A percentile compares a stretch with the other conserved stretches of the same genome.
These are phyloP conservation scores for Turdus rufiventris DNA, from an alignment of 2,113 vertebrate species.

Conservation along the genomic window DNA sequence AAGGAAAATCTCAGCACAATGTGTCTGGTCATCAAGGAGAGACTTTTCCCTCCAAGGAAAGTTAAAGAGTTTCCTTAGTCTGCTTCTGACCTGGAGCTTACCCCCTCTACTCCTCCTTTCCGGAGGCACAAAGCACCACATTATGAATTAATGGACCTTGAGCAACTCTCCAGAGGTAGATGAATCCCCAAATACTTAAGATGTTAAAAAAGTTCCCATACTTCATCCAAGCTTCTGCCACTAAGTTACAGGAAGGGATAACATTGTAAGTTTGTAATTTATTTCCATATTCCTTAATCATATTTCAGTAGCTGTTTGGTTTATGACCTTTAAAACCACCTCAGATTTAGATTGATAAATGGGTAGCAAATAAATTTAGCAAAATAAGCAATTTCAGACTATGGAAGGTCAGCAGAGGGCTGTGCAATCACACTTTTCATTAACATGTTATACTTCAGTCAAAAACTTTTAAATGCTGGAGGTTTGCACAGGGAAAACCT, in stretches of 20 bases:
- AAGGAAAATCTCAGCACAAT: neutral
- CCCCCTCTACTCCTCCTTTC: neutral
- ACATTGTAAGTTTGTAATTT: slow-evolving; percentile 69
- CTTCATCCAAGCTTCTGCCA: slow-evolving; percentile 28
- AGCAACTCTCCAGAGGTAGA: neutral
- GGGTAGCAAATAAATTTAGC: slow-evolving; percentile 64
- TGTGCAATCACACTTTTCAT: slow-evolving; percentile 68
- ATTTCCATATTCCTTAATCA: slow-evolving; percentile 70
- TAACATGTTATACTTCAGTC: slow-evolving; percentile 72
- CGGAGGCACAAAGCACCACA: neutral
- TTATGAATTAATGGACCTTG: neutral
- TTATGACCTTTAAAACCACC: slow-evolving; percentile 72
- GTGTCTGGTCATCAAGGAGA: neutral
- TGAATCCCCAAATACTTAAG: neutral
- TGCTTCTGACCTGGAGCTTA: neutral
- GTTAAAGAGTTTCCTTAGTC: neutral
- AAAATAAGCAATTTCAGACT: slow-evolving; percentile 71
- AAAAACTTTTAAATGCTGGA: slow-evolving; percentile 70
- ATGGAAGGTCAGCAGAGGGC: slow-evolving; percentile 69
- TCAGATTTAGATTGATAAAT: slow-evolving; percentile 70
- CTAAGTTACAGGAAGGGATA: slow-evolving; percentile 53
- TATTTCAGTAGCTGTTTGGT: slow-evolving; percentile 61
- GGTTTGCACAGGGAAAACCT: slow-evolving; percentile 57
- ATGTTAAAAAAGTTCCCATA: slow-evolving; percentile 45
- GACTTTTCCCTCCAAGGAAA: neutral